phyloP scores from a whole-genome alignment of 2,113 vertebrate genomes.

The Verasper variegatus region DNA sequence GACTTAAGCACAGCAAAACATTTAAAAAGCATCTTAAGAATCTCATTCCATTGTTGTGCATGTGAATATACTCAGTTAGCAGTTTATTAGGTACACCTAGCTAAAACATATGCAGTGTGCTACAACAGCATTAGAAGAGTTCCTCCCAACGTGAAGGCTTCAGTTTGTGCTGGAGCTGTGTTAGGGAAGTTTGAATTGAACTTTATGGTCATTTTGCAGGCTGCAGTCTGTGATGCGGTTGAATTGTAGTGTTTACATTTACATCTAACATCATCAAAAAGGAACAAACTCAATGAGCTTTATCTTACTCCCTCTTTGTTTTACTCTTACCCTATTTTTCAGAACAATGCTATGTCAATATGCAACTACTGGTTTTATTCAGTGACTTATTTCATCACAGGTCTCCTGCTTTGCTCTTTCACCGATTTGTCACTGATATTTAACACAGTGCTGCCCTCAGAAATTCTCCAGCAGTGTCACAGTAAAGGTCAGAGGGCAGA shows the following conservation, averaged over 20 bases:
- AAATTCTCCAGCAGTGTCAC: background rate
- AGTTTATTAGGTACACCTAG: background rate
- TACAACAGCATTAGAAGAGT: background rate
- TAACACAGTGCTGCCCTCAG: no score
- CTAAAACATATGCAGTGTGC: background rate
- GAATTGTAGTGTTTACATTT: background rate
- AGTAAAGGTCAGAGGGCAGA: slow-evolving; percentile 36
- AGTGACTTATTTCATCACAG: background rate
- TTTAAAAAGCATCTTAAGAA: background rate
- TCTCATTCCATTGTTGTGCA: background rate
- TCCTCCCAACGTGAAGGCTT: background rate
- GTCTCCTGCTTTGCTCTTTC: background rate
- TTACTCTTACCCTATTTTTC: background rate
- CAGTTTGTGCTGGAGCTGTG: background rate
- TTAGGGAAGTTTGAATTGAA: background rate
- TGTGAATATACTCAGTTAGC: background rate
- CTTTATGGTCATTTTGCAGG: background rate
- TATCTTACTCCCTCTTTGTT: background rate
- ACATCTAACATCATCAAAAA: no score
- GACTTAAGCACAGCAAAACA: background rate
- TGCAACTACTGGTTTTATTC: background rate
- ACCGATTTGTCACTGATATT: background rate
- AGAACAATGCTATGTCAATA: background rate
- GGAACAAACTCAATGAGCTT: background rate
- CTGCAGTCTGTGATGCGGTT: no score